phyloP scores from a whole-genome alignment of 2,113 vertebrate species.

The Amblyopsis rosae region DNA sequence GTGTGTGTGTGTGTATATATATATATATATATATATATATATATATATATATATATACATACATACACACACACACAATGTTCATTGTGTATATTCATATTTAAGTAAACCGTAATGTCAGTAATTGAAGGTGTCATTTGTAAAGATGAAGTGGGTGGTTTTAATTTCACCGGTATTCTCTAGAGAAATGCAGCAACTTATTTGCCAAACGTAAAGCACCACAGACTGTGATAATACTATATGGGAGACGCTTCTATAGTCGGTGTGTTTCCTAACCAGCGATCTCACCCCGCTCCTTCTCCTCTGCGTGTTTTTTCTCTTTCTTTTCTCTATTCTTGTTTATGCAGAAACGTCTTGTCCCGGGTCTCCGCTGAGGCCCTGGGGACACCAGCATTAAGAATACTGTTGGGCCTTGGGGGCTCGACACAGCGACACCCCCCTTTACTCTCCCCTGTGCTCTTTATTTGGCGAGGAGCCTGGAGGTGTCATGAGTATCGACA shows the following conservation, averaged over 20 bases:
- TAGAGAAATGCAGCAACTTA: background rate
- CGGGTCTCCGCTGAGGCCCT: slow-evolving; percentile 44
- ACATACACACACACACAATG: no score
- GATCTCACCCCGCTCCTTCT: slow-evolving; percentile 11
- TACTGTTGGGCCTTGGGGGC: slow-evolving; percentile 59
- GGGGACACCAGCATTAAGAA: slow-evolving; percentile 55
- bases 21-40: no score
- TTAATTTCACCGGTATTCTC: background rate
- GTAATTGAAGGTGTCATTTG: no score
- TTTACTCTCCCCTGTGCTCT: slow-evolving; percentile 60
- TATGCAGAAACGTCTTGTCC: slow-evolving; percentile 32
- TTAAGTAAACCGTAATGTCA: no score
- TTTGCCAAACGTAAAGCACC: background rate
- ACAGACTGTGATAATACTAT: background rate
- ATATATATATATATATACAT: background rate
- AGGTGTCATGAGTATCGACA: slow-evolving; percentile 85
- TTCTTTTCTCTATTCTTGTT: slow-evolving; percentile 34
- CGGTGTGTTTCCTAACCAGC: background rate
- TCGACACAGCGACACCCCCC: slow-evolving; percentile 62
- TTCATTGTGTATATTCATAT: no score
- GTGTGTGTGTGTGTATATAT: no score
- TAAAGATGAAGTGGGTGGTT: no score
- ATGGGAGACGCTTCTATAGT: no score
- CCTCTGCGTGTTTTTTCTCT: slow-evolving; percentile 22
- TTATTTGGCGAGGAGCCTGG: slow-evolving; percentile 75